phyloP scores from a whole-genome alignment of 1,140 invertebrate species.

The Ceratina calcarata region DNA sequence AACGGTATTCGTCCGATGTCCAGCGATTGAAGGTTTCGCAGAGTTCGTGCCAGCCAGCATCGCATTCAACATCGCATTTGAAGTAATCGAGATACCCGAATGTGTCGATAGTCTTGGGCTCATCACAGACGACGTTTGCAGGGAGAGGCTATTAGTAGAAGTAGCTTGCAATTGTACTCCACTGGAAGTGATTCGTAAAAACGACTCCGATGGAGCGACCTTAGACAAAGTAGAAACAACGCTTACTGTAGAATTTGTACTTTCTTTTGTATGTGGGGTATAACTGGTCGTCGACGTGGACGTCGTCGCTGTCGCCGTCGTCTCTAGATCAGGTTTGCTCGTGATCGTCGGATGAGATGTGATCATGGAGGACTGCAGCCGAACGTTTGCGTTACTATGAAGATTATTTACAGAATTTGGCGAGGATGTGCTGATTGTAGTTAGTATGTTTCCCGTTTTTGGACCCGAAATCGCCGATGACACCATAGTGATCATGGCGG shows the following conservation, averaged over 20 bases:
- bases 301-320: conserved; percentile 56
- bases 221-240: conserved; percentile 67
- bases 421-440: conserved; percentile 64
- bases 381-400: conserved; percentile 54
- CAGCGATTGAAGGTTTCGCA: conserved; percentile 73
- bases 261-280: conserved; percentile 74
- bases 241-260: conserved; percentile 60
- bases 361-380: conserved; percentile 56
- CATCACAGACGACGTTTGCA: conserved; percentile 54
- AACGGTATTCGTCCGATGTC: conserved; percentile 68
- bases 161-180: conserved; percentile 63
- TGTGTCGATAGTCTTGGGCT: conserved; percentile 52
- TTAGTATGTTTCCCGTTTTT: conserved; percentile 57
- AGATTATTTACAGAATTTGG: conserved; percentile 59
- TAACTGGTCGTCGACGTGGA: conserved; percentile 56
- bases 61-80: conserved; percentile 78
- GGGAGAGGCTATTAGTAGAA: conserved; percentile 45
- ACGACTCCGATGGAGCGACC: conserved; percentile 62
- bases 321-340: conserved; percentile 60
- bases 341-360: conserved; percentile 39
- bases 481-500: conserved; percentile 78
- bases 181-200: conserved; percentile 66
- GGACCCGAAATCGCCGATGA: conserved; percentile 81
- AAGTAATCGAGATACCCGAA: conserved; percentile 74
- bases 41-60: conserved; percentile 75